Percentiles rank a stretch among this genome's conserved stretches.
Conservation (phyloP, 2,113 vertebrate species). For the Hirundichthys speculiger region DNA sequence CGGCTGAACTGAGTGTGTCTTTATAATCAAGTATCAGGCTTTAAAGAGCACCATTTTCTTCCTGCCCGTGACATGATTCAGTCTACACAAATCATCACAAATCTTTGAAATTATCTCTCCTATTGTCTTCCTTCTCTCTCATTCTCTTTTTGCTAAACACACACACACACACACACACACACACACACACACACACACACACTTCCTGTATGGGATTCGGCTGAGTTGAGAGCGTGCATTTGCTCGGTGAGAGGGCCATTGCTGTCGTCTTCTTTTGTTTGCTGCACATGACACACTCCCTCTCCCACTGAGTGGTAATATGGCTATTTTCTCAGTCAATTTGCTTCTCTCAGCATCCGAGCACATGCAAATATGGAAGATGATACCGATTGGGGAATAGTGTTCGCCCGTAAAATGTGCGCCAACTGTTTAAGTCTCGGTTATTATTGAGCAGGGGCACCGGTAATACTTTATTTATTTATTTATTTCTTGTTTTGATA, state of each 20-base stretch:
- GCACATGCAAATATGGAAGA: constrained; percentile 79
- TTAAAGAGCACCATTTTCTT: too few relatives aligned
- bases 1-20: too few relatives aligned
- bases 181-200: constrained; percentile 46
- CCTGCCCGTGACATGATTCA: constrained; percentile 23
- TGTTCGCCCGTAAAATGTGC: constrained; percentile 55
- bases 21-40: neutral
- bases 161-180: constrained; percentile 21
- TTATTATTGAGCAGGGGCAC: constrained; percentile 52
- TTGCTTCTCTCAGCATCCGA: constrained; percentile 80
- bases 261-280: constrained; percentile 72
- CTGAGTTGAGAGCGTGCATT: constrained; percentile 72
- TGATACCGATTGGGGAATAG: constrained; percentile 65
- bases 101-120: constrained; percentile 17
- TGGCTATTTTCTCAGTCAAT: constrained; percentile 84
- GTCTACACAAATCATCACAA: constrained; percentile 49
- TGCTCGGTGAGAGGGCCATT: constrained; percentile 67
- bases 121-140: constrained; percentile 5
- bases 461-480: constrained; percentile 6
- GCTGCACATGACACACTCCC: constrained; percentile 72
- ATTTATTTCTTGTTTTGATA: neutral
- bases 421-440: constrained; percentile 64
- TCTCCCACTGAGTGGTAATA: constrained; percentile 82
- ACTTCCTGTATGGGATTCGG: constrained; percentile 52
- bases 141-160: constrained; percentile 43